phyloP scores from a whole-genome alignment of 2,888 invertebrate species.

The Rhingia rostrata region DNA sequence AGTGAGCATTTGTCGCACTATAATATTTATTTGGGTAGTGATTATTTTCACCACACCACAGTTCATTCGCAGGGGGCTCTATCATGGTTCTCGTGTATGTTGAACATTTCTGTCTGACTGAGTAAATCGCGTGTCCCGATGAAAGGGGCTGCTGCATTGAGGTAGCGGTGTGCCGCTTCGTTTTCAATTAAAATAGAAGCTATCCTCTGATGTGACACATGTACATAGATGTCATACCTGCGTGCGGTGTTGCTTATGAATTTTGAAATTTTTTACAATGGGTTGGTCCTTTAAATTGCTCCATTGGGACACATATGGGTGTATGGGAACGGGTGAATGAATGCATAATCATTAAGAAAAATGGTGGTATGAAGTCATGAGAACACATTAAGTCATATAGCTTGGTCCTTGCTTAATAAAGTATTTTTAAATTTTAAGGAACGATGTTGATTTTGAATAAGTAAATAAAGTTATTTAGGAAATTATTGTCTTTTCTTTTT shows the following conservation, averaged over 20 bases:
- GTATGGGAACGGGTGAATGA: neutral
- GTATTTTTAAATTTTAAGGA: no score
- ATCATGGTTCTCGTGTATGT: neutral
- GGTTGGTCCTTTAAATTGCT: constrained; percentile 23
- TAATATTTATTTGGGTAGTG: constrained; percentile 42
- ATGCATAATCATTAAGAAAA: constrained; percentile 32
- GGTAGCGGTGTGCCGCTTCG: neutral
- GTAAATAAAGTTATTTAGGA: no score
- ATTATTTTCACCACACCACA: constrained; percentile 26
- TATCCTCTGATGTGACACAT: constrained; percentile 20
- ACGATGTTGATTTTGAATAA: no score
- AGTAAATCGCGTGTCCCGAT: constrained; percentile 31
- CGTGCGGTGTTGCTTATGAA: constrained; percentile 11
- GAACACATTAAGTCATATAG: constrained; percentile 7
- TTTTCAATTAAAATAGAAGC: constrained; percentile 60
- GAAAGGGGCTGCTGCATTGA: neutral
- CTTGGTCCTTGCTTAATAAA: no score
- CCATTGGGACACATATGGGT: constrained; percentile 2
- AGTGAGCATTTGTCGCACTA: constrained; percentile 31
- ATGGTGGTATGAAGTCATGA: constrained; percentile 23
- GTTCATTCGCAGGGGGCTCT: neutral
- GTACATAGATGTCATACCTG: constrained; percentile 14
- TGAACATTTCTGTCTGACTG: neutral
- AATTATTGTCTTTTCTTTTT: no score
- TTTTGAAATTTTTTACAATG: constrained; percentile 23